Evolutionary conservation across 2,113 vertebrate genomes (phyloP).

Genomic region (Gallinago undulata): DNA sequence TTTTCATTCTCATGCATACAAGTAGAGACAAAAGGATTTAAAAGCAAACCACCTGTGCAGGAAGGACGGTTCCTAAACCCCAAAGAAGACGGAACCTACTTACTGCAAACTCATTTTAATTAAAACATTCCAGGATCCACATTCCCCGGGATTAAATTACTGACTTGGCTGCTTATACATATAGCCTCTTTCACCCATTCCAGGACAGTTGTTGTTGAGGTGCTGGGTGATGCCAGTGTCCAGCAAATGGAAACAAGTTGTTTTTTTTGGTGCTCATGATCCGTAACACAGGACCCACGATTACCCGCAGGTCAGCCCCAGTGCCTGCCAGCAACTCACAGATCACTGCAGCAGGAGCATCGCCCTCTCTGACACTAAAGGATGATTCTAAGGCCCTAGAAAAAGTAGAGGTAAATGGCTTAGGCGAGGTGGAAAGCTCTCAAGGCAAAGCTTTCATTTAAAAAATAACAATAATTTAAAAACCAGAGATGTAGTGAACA

Average conservation of each 20-base stretch:
- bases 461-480: background rate
- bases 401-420: slow-evolving; percentile 7
- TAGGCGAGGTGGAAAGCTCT: background rate
- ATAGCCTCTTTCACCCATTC: background rate
- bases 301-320: background rate
- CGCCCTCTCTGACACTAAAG: slow-evolving; percentile 11
- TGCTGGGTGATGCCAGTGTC: background rate
- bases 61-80: slow-evolving; percentile 8
- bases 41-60: slow-evolving; percentile 47
- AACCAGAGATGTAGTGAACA: background rate
- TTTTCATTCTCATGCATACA: slow-evolving; percentile 23
- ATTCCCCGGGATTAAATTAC: slow-evolving; percentile 40
- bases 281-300: background rate
- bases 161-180: background rate
- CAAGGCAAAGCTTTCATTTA: background rate
- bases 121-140: slow-evolving; percentile 48
- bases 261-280: background rate
- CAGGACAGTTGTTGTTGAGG: background rate
- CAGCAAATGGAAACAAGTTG: background rate
- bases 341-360: background rate
- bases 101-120: slow-evolving; percentile 49
- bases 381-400: background rate
- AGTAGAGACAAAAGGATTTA: slow-evolving; percentile 41
- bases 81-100: background rate
- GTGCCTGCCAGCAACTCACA: slow-evolving; percentile 6